These are phyloP conservation scores for Geophilus truncorum DNA, from an alignment of 2,888 invertebrate species.

Conservation along the genomic window DNA sequence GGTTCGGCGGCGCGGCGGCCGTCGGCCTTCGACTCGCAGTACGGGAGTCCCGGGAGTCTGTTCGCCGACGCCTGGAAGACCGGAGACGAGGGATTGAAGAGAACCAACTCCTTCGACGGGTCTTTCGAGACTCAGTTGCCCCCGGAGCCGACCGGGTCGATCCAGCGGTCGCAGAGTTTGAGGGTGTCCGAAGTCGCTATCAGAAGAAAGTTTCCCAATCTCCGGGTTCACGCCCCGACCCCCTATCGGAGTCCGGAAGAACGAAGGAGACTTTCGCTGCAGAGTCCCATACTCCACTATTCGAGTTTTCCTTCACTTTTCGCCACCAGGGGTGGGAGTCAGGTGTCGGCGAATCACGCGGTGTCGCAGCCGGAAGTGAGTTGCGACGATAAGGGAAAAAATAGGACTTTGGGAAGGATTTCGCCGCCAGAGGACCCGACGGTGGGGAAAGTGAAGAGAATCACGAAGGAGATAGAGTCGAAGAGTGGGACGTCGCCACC, in stretches of 20 bases:
- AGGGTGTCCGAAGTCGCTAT: constrained; percentile 18
- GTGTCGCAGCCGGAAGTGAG: constrained; percentile 36
- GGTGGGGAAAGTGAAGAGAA: constrained; percentile 73
- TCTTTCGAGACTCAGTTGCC: constrained; percentile 34
- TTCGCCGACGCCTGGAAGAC: background rate
- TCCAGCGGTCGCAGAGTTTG: constrained; percentile 36
- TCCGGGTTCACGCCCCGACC: constrained; percentile 33
- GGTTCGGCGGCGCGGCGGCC: constrained; percentile 57
- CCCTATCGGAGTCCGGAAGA: constrained; percentile 37
- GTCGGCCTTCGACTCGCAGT: constrained; percentile 32
- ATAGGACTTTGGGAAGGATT: background rate
- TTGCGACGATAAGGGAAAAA: background rate
- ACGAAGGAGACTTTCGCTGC: background rate
- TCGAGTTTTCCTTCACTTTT: constrained; percentile 45
- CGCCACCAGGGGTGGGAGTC: background rate
- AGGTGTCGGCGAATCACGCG: constrained; percentile 13
- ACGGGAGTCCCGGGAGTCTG: constrained; percentile 15
- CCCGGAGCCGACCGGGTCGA: background rate
- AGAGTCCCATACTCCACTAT: constrained; percentile 44
- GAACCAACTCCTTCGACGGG: constrained; percentile 41
- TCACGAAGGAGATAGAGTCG: constrained; percentile 77
- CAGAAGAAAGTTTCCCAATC: background rate
- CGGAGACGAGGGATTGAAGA: constrained; percentile 36
- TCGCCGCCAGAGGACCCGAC: constrained; percentile 42
- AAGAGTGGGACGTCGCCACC: background rate